Base-by-base conservation (phyloP, 2,888 invertebrate species). In the Cetonia aurata region DNA sequence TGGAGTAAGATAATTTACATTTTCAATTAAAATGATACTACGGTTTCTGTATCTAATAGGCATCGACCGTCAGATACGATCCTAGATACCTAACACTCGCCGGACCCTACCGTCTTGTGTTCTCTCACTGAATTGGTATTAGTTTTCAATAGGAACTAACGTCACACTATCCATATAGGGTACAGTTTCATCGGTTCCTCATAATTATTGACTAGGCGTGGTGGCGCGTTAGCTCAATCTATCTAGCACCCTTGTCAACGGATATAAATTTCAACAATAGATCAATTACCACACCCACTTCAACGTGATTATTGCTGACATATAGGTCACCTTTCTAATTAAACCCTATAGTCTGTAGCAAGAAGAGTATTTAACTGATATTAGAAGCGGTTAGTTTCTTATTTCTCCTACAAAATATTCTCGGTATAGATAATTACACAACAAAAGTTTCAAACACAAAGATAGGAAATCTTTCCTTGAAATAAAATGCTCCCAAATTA, bases 121-220 rank as follows among this genome's bases (percentile, higher is more conserved):
- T 65, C 33, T 19, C 15, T 8, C 33, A 1, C 17, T 65, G 50
- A 50, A 50, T 65, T 37, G 50, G 50, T 65, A 50, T 65, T 65
- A 65, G 62, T 65, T 65, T 65, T 46, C 62, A 50, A 65, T 50
- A 33, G 37, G 17, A 50, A 50, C 50, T 41, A 65, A 50, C 50
- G 62, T 33, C 37, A 10, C 37, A 65, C 17, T 13, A 33, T 50
- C 37, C 62, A 15, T 12, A 37, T 10, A 37, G 37, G 19, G 48
- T 50, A 62, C 48, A 65, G 37, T 65, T 65, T 65, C 62, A 65
- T 65, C 62, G 50, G 50, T 65, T 41, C 37, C 17, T 50, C 62
- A 65, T 65, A 65, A 65, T 52, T 65, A 65, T 65, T 50, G 62
- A 52, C 62, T 65, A 65, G 37, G 37, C n/a, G 62, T 65, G 50